Conservation (phyloP, 2,797 vertebrate species). For the Eulemur albifrons region DNA sequence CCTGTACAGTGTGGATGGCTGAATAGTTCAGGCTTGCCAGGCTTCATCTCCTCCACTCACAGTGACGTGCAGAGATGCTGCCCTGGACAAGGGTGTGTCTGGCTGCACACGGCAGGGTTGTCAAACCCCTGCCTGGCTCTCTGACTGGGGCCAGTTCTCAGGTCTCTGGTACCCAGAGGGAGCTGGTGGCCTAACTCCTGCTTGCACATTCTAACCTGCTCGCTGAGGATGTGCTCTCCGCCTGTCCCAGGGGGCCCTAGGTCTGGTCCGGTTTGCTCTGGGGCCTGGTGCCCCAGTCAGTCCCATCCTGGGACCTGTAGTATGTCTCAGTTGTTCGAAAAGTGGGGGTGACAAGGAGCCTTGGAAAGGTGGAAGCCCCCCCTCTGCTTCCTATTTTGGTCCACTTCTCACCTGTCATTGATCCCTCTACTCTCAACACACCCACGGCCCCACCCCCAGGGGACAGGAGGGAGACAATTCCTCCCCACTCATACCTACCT, state of each 20-base stretch:
- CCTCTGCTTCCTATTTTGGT: not conserved
- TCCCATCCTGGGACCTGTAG: fast-evolving
- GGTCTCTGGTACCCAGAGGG: not conserved
- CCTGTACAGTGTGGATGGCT: fast-evolving
- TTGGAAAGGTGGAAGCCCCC: not conserved
- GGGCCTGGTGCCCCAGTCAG: not conserved
- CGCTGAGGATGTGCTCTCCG: fast-evolving
- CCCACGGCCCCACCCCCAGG: not conserved
- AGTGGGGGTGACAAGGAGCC: not conserved
- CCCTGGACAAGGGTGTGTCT: not conserved
- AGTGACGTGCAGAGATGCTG: not conserved
- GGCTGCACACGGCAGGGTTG: fast-evolving
- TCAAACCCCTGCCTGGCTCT: not conserved
- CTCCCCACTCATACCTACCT: too few species aligned
- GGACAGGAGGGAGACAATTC: not conserved
- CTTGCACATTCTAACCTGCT: not conserved
- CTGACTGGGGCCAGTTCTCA: not conserved
- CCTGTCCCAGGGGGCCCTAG: too few species aligned
- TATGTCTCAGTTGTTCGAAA: not conserved
- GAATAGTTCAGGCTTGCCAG: not conserved
- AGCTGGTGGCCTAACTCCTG: not conserved
- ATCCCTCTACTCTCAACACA: not conserved
- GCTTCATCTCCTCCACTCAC: too few species aligned
- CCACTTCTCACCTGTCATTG: not conserved
- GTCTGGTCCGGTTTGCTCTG: not conserved